Conservation (phyloP, 1,140 invertebrate genomes). For the Conopomorpha cramerella region DNA sequence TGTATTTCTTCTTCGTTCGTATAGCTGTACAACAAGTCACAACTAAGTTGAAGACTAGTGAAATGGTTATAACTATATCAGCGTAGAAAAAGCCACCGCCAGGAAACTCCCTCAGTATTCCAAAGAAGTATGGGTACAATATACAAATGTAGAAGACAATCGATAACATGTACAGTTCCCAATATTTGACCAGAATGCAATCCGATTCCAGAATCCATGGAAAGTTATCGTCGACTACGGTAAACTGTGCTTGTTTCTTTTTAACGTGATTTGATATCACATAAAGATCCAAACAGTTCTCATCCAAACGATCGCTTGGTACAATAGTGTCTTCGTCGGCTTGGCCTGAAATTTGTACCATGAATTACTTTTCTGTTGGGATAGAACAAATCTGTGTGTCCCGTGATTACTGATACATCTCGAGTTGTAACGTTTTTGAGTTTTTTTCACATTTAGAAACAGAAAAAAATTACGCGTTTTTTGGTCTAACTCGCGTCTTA, state of each 20-base stretch:
- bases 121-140: constrained; percentile 42
- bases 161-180: constrained; percentile 34
- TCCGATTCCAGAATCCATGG: constrained; percentile 42
- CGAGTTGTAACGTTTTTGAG: too few species aligned
- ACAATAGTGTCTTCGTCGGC: constrained; percentile 19
- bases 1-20: constrained; percentile 38
- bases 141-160: constrained; percentile 33
- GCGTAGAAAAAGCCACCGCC: constrained; percentile 24
- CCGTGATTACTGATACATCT: too few species aligned
- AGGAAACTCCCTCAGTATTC: constrained; percentile 28
- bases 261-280: constrained; percentile 45
- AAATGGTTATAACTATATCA: constrained; percentile 31
- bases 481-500: too few species aligned
- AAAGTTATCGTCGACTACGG: constrained; percentile 28
- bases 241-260: constrained; percentile 27
- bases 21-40: constrained; percentile 34
- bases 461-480: too few species aligned
- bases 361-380: too few species aligned
- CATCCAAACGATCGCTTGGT: constrained; percentile 31
- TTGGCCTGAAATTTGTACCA: constrained; percentile 30
- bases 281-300: constrained; percentile 39
- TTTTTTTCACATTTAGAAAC: too few species aligned
- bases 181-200: constrained; percentile 37
- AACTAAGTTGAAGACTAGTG: constrained; percentile 28
- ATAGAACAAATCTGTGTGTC: too few species aligned